Evolutionary conservation across 2,113 vertebrate species (phyloP), one percentile per base, ranked within the genome.

Genomic region (Lucifuga dentata): DNA sequence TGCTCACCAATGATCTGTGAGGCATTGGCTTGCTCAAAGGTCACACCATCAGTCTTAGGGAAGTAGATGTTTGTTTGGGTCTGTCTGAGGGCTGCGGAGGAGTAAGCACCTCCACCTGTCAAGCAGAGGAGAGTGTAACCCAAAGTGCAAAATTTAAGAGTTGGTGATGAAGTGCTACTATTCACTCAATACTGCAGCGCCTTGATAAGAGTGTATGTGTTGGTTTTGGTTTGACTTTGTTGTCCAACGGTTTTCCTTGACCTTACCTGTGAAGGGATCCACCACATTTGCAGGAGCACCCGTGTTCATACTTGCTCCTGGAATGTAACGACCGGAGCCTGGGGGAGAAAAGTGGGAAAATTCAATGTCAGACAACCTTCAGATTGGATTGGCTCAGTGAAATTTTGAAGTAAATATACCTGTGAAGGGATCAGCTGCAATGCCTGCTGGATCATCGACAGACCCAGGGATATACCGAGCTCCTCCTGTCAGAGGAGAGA

Each of bases 261-360:
- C 2, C 76, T 72, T 66, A 96, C 97, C 97, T 87, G 95, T 96
- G 84, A 95, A 96, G 0, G 95, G 95, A 89, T 98, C 95, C 32
- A 86, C 81, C 56, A 88, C 92, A 3, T 90, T 81, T 21, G 58
- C 24, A 40, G 92, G 24, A 74, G 81, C 62, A 10, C 51, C 57
- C 19, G 79, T 21, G 64, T 63, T 76, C 15, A 93, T 69, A 43
- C 69, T 81, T 15, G 93, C 92, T 32, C 94, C 94, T 13, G 97
- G 98, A 71, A 99, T 95, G 60, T 99, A 99, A 20, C 96, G 95
- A 49, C 95, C 96, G 76, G 94, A 71, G 78, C 98, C 97, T 99
- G 71, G 23, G 5, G 13, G 13, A 36, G 39, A 38, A 36, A 11
- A n/a, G 0, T 21, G 20, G 65, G 11, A 60, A 51, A 21, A 43